Evolutionary conservation across 1,140 invertebrate species (phyloP), one percentile per base, ranked within the genome.

Genomic region (Centruroides sculpturatus): DNA sequence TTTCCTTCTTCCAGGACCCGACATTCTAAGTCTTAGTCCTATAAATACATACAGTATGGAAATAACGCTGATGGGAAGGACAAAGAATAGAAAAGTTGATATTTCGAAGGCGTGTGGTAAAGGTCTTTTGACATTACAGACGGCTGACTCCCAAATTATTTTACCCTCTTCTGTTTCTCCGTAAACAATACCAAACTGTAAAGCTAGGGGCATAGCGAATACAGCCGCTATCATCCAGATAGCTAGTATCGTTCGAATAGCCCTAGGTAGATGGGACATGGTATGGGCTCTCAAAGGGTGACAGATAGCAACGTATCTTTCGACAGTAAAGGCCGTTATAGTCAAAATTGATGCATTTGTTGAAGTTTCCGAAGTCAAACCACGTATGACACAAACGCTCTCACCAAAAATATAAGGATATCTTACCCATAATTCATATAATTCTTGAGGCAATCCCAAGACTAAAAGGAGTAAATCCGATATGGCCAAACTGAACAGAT

Each of bases 261-360:
- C 74, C 48, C 77, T 69, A 4, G 72, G 70, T 34, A 76, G 66
- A 23, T 69, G 69, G 0, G 74, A 73, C 57, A 76, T 69, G 41
- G 70, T 72, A 61, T 77, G 73, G 66, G 61, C 70, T 63, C 88
- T 75, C 64, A 95, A 86, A 0, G 92, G 92, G 72, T 92, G 86
- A 72, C 91, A 95, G 65, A 96, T 94, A 8, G 91, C 92, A 34
- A 96, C 81, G 73, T 96, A 98, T 57, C 93, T 75, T 72, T 98
- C 94, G 4, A 94, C 81, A 0, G 93, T 96, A 74, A 98, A 98
- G 4, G 89, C 88, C 0, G 87, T 89, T 54, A 93, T 93, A 8
- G 88, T 92, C 55, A 97, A 77, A 0, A 97, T 87, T 1, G 92
- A 93, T 0, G 92, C 92, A 72, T 95, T 92, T 5, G 89, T 88